Base-by-base conservation (phyloP, 2,888 invertebrate genomes). In the Zhuqinia jingwanae region DNA sequence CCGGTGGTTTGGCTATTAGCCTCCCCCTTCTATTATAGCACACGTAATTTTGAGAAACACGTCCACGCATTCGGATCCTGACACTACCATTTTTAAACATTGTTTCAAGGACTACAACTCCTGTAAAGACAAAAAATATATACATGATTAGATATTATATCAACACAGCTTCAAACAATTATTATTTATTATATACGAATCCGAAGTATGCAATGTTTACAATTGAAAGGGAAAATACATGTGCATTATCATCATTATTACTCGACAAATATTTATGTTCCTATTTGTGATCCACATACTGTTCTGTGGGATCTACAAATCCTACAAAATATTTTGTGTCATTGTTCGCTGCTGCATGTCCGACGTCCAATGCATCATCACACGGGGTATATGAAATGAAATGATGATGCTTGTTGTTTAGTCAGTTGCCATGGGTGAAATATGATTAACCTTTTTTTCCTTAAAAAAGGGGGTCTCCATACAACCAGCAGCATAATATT, bases 1-100 rank as follows among this genome's bases (percentile, higher is more conserved):
- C 91, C 88, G 81, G 63, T 27, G 90, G 90, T 73, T 85, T 90
- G 8, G 90, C 75, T 60, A 89, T 88, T 27, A 91, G 85, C 58
- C 85, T 87, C 60, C 91, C 91, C 76, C 73, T 88, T 27, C 87
- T 86, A 45, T 90, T 91, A 85, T 89, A 91, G 87, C 91, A 91
- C 85, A 90, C 50, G 88, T 91, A 91, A 60, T 86, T 89, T 22
- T 81, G 81, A 27, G 89, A 83, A 17, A 17, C 11, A 50, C 80
- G 25, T 45, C 91, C 90, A 13, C 89, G 89, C 79, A 91, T 91
- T 77, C 89, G 88, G 13, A 89, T 90, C 65, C 85, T 87, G 65
- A 88, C 20, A 1, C 47, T 65, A 2, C 80, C 84, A 36, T 73
- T 60, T 63, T 85, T 85, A 75, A 81, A 60, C 84, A 88, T 89